These are phyloP conservation scores for Stenurella melanura DNA, from an alignment of 2,888 invertebrate species.

Conservation along the genomic window DNA sequence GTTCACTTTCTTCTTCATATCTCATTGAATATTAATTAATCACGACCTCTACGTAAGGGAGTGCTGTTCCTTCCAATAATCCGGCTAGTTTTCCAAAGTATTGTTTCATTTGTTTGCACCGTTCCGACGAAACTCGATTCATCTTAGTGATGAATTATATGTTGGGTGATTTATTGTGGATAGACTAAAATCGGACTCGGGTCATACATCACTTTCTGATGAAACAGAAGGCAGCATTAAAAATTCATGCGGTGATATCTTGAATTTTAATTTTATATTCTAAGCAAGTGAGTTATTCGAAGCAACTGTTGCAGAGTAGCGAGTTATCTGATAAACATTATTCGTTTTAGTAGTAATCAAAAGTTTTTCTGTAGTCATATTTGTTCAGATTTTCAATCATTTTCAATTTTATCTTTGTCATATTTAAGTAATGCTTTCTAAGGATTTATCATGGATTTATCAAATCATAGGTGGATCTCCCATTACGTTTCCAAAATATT, in stretches of 20 bases:
- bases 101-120: background rate
- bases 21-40: background rate
- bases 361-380: background rate
- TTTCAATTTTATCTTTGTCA: no score
- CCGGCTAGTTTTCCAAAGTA: background rate
- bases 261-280: background rate
- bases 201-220: background rate
- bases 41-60: background rate
- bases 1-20: background rate
- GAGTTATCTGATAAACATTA: background rate
- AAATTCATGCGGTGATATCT: background rate
- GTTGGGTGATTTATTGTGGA: background rate
- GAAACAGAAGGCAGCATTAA: background rate
- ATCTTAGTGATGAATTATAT: background rate
- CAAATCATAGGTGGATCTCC: no score
- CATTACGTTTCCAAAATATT: no score
- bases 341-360: background rate
- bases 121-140: background rate
- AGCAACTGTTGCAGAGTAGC: background rate
- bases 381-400: background rate
- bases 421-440: no score
- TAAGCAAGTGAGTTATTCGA: background rate
- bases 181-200: background rate
- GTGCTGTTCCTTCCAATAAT: background rate
- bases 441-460: no score